Base-by-base conservation (phyloP, 2,797 vertebrate species). In the Calcarius lapponicus region DNA sequence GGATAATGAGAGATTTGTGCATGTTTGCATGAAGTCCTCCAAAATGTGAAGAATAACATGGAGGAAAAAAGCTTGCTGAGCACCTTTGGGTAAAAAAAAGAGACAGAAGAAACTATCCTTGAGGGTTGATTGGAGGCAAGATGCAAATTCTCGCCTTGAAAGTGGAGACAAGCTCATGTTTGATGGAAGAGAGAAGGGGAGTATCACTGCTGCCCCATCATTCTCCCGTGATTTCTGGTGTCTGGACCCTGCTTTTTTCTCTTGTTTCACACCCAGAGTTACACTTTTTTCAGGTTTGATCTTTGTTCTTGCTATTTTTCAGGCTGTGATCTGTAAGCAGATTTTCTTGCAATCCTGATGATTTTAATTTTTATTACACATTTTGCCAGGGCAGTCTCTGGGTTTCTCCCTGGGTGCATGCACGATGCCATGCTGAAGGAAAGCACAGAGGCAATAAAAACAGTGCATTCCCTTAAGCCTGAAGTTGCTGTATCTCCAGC, bases 181-280 rank as follows among this genome's bases (percentile, higher is more conserved):
- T 85, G 53, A 26, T 74, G 20, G 31, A 70, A 75, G 21, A 56
- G 18, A 17, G 36, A 51, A 67, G 15, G 4, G 12, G 13, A 48
- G 9, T 43, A 31, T 7, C 22, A 58, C 2, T 32, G 48, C 38
- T 78, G 45, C 38, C 17, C 15, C 0, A 0, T 51, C 17, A 7
- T 70, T 85, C 15, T 86, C 25, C 6, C 3, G 12, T 61, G 40
- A 64, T 54, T 58, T 82, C 67, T 40, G 29, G 16, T 32, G 28
- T 43, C 51, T 72, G 10, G 16, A 43, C 10, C 5, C 19, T 0
- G 0, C 3, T 80, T 36, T 85, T 40, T 57, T n/a, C 10, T 48
- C 22, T 62, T 45, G 5, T 47, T 86, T 86, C 24, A 48, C 17
- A 70, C 5, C 1, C 56, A 70, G 7, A 90, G 51, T 36, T 11